Percentiles rank a stretch among this genome's conserved stretches.
Evolutionary conservation across 2,113 vertebrate species (phyloP).

Genomic region (Electrona antarctica): DNA sequence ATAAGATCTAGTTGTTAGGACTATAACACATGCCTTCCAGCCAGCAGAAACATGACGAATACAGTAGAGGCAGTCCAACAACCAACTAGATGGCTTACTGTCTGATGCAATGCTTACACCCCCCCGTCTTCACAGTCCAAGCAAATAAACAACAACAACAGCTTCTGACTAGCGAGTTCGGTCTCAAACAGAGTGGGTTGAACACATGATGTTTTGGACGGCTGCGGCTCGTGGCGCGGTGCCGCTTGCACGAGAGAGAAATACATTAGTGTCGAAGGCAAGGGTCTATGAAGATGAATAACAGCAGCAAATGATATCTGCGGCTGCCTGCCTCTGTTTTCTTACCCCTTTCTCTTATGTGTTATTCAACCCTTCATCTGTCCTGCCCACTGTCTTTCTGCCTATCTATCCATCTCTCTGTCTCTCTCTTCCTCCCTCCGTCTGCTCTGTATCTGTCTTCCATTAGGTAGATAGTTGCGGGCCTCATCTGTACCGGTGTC

Average conservation of each 20-base stretch:
- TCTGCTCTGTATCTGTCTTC: constrained; percentile 71
- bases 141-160: constrained; percentile 24
- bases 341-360: constrained; percentile 48
- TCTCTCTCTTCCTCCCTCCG: constrained; percentile 24
- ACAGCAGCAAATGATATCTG: constrained; percentile 25
- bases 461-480: constrained; percentile 75
- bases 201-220: constrained; percentile 35
- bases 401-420: constrained; percentile 41
- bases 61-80: background rate
- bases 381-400: constrained; percentile 51
- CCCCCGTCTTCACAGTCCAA: background rate
- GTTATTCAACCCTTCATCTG: constrained; percentile 60
- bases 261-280: constrained; percentile 45
- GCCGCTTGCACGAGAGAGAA: background rate
- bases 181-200: constrained; percentile 26
- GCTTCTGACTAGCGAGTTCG: background rate
- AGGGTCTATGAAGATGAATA: constrained; percentile 54
- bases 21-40: background rate
- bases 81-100: constrained; percentile 3
- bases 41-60: background rate
- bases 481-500: constrained; percentile 78
- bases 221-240: background rate
- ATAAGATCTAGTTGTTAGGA: background rate
- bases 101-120: constrained; percentile 7
- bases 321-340: constrained; percentile 49